Conservation (phyloP, 2,797 vertebrate genomes). For the Coreius guichenoti region DNA sequence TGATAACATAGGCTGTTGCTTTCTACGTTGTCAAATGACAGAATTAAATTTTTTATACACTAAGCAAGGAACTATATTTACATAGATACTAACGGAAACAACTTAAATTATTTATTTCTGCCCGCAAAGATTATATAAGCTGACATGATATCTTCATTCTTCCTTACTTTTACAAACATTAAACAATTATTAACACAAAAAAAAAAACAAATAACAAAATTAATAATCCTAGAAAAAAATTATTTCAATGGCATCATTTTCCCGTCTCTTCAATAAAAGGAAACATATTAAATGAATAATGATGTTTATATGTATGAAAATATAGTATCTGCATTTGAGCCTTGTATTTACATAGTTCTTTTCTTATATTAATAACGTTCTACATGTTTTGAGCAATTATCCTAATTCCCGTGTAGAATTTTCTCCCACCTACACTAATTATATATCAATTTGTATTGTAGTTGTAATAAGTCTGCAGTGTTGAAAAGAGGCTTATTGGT, state of each 20-base stretch:
- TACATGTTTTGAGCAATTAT: background rate
- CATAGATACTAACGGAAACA: background rate
- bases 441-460: background rate
- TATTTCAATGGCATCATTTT: background rate
- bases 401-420: background rate
- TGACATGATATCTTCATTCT: background rate
- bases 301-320: background rate
- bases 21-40: background rate
- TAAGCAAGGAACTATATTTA: background rate
- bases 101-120: background rate
- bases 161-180: background rate
- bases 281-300: background rate
- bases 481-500: constrained; percentile 64
- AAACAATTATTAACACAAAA: too few relatives aligned
- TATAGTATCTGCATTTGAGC: background rate
- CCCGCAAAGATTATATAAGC: background rate
- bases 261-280: background rate
- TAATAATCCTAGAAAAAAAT: background rate
- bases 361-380: background rate
- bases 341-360: background rate
- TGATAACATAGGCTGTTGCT: background rate
- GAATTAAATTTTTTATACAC: background rate
- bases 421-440: background rate
- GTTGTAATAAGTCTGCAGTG: constrained; percentile 62
- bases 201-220: too few relatives aligned